Base-by-base conservation (phyloP, 2,888 invertebrate genomes). In the Drosophila crucigera region DNA sequence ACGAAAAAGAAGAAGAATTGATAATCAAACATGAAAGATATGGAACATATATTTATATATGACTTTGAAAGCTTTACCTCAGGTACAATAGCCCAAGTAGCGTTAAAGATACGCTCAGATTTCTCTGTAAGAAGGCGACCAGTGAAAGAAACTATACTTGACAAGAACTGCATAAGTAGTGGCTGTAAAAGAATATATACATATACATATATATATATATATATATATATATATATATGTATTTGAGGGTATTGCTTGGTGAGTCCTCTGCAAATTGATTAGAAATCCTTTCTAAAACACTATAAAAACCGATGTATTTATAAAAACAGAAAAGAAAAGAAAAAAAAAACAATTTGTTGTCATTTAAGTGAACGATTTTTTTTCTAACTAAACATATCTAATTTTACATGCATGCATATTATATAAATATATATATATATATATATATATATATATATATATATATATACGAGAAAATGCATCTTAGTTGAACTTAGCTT, bases 401-500 rank as follows among this genome's bases (percentile, higher is more conserved):
- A 69, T 70, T 54, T 39, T 54, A 55, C 37, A 28, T 14, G 28
- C 19, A 55, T 50, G 19, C 25, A 28, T n/a, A 19, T 19, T 37
- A 37, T 19, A 31, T 9, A 31, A 9, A 31, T 31, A 22, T 1
- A 28, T 25, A 54, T 19, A 54, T 28, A 58, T 33, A 54, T 28
- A 58, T 33, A 53, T 39, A 68, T 2, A 49, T n/a, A n/a, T n/a
- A 28, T 35, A 58, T 75, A 75, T 61, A 35, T 53, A 61, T 63
- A 53, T 41, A 39, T 11, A 58, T 43, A 35, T 31, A 52, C n/a
- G 52, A 30, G 50, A 54, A 39, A 49, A 14, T 58, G 41, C 55
- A 73, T 65, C 74, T 68, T 78, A 82, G 83, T 88, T 74, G 68
- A 89, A 78, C 73, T 64, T 80, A 84, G 86, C 65, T 69, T 73